Conservation (phyloP, 2,113 vertebrate species). For the Ovibos moschatus region DNA sequence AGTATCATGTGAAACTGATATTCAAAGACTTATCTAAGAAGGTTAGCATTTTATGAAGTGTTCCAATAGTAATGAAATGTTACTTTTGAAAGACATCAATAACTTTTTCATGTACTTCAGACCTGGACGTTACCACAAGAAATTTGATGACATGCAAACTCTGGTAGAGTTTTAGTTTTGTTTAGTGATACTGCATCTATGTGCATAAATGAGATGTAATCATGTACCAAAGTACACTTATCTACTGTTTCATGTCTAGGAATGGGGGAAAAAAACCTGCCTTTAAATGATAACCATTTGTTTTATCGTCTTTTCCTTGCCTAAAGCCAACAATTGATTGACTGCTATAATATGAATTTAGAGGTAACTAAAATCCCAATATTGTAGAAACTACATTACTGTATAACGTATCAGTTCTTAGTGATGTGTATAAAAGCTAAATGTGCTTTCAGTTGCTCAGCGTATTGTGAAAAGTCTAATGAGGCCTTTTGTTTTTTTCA, state of each 20-base stretch:
- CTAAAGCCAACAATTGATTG: slow-evolving; percentile 50
- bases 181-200: slow-evolving; percentile 22
- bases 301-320: slow-evolving; percentile 56
- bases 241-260: not conserved
- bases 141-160: slow-evolving; percentile 6
- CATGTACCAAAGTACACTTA: slow-evolving; percentile 16
- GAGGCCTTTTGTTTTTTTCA: not conserved
- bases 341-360: slow-evolving; percentile 62
- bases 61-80: slow-evolving; percentile 20
- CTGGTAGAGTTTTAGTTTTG: slow-evolving; percentile 38
- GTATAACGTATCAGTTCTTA: slow-evolving; percentile 21
- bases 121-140: not conserved
- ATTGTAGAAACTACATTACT: slow-evolving; percentile 8
- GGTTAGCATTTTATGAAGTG: not conserved
- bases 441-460: slow-evolving; percentile 38
- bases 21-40: not conserved
- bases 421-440: slow-evolving; percentile 44
- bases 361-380: slow-evolving; percentile 8
- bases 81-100: slow-evolving; percentile 17
- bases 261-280: not conserved
- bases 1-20: slow-evolving; percentile 8
- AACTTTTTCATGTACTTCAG: slow-evolving; percentile 5
- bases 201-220: slow-evolving; percentile 45
- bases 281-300: slow-evolving; percentile 60
- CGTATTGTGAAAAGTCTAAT: slow-evolving; percentile 34